phyloP scores from a whole-genome alignment of 2,797 vertebrate species.

The Gambusia yucatana region DNA sequence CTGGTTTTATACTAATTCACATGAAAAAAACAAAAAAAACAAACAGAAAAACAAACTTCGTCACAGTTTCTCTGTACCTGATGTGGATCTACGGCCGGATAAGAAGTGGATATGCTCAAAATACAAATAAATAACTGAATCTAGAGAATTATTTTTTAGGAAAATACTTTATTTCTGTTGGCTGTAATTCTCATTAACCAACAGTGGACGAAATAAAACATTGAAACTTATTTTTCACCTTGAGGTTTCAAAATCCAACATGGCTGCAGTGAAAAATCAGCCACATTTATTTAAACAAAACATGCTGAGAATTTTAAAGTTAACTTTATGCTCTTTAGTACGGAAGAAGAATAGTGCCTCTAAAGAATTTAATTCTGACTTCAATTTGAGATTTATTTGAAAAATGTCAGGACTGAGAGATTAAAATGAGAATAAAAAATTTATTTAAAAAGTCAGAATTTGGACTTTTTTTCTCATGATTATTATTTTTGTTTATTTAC shows the following conservation, averaged over 20 bases:
- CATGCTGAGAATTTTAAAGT: neutral
- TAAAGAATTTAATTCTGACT: neutral
- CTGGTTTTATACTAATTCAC: slow-evolving; percentile 14
- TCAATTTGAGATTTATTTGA: neutral
- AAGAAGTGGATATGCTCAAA: neutral
- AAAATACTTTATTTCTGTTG: neutral
- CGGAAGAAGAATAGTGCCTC: neutral
- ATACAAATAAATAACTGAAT: neutral
- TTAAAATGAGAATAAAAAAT: neutral
- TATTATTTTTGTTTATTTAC: neutral
- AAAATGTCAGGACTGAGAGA: neutral
- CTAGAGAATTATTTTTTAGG: neutral
- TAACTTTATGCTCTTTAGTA: neutral
- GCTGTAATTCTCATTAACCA: neutral
- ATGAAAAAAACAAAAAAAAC: neutral
- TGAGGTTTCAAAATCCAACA: neutral
- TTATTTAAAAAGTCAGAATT: too few species aligned
- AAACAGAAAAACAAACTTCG: neutral
- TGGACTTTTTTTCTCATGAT: neutral
- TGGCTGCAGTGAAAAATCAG: neutral
- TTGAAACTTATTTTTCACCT: neutral
- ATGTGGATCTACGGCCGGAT: neutral
- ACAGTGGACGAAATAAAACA: neutral
- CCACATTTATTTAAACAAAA: neutral
- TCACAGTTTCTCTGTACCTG: neutral